Evolutionary conservation across 2,113 vertebrate species (phyloP).

Genomic region (Aphelocoma coerulescens): DNA sequence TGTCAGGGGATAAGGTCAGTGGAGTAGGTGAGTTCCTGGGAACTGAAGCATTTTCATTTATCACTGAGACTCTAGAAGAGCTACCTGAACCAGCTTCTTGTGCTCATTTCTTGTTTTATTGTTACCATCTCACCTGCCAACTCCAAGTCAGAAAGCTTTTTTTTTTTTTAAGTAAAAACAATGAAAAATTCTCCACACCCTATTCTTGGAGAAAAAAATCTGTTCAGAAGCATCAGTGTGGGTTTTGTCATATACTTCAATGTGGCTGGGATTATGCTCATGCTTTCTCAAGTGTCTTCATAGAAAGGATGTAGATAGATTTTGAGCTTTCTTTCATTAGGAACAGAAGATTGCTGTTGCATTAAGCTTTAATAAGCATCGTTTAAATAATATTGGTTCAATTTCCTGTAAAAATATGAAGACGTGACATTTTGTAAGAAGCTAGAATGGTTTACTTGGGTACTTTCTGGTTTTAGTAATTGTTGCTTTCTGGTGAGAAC

Average conservation of each 20-base stretch:
- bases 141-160: not conserved
- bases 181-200: not conserved
- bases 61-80: not conserved
- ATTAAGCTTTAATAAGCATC: not conserved
- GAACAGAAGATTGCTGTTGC: not conserved
- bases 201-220: not conserved
- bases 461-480: not conserved
- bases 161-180: not conserved
- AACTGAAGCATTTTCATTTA: not conserved
- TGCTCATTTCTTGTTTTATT: not conserved
- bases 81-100: not conserved
- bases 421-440: not conserved
- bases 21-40: not conserved
- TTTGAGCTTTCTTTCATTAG: not conserved
- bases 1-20: not conserved
- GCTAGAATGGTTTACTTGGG: not conserved
- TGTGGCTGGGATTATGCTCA: not conserved
- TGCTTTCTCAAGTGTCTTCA: not conserved
- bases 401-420: not conserved
- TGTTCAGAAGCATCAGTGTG: not conserved
- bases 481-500: not conserved
- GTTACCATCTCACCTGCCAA: not conserved
- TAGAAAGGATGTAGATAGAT: not conserved
- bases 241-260: not conserved
- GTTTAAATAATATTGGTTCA: not conserved